A percentile compares a stretch with the other conserved stretches of the same genome.
Evolutionary conservation across 2,888 invertebrate genomes (phyloP).

Genomic region (Tetheella fluctuosa): DNA sequence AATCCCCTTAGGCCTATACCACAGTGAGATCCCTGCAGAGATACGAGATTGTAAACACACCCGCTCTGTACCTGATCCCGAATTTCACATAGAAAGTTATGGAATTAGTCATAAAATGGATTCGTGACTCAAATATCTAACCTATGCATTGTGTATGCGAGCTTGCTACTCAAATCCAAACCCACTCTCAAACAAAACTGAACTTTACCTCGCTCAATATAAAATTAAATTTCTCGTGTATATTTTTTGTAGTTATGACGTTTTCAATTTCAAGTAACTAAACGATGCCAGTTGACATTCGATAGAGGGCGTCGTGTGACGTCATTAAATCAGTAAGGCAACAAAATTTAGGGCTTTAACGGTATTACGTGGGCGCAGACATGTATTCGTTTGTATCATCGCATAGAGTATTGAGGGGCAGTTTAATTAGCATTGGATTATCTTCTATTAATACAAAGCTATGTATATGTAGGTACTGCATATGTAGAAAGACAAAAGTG

Average conservation of each 20-base stretch:
- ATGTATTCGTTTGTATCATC: constrained; percentile 26
- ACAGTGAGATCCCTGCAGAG: constrained; percentile 61
- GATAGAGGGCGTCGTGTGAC: constrained; percentile 81
- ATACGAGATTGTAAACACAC: constrained; percentile 76
- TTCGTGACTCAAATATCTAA: constrained; percentile 84
- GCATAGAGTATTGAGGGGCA: neutral
- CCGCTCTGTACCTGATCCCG: constrained; percentile 74
- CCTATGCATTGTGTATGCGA: constrained; percentile 61
- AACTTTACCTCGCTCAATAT: fast-evolving
- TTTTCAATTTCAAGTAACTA: constrained; percentile 33
- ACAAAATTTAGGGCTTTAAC: constrained; percentile 76
- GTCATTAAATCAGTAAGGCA: constrained; percentile 82
- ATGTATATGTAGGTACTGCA: too few relatives aligned
- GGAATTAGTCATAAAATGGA: constrained; percentile 84
- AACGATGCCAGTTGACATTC: constrained; percentile 80
- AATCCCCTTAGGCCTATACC: constrained; percentile 61
- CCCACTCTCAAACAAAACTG: constrained; percentile 15
- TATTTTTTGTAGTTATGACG: constrained; percentile 21
- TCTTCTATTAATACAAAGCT: neutral
- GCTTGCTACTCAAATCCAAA: constrained; percentile 30
- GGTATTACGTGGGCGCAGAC: constrained; percentile 59
- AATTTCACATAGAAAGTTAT: constrained; percentile 84
- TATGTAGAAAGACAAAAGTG: too few relatives aligned
- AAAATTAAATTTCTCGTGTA: constrained; percentile 27
- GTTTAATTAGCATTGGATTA: neutral